Conservation (phyloP, 2,113 vertebrate genomes). For the Prolemur simus region DNA sequence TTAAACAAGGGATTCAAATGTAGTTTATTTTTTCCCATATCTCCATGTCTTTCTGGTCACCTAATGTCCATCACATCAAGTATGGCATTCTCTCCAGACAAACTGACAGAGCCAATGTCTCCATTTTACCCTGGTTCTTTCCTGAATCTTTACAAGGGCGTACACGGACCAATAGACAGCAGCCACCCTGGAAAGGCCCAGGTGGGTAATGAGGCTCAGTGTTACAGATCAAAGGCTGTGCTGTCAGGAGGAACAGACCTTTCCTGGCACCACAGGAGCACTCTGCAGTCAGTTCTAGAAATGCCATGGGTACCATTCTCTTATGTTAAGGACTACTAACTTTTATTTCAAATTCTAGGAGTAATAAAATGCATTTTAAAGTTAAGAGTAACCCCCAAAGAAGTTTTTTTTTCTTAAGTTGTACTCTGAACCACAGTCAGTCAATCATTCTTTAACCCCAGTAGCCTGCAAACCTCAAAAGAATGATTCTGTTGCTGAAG, state of each 20-base stretch:
- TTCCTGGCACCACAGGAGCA: background rate
- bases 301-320: constrained; percentile 54
- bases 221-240: constrained; percentile 29
- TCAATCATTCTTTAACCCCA: background rate
- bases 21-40: background rate
- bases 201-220: background rate
- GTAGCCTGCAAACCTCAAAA: background rate
- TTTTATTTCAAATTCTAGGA: constrained; percentile 40
- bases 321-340: constrained; percentile 29
- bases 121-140: background rate
- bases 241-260: background rate
- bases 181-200: constrained; percentile 20
- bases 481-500: background rate
- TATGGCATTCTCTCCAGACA: background rate
- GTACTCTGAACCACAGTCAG: background rate
- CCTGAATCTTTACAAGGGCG: background rate
- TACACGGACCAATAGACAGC: background rate
- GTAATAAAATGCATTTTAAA: constrained; percentile 52
- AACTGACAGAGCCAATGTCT: background rate
- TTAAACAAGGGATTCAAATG: background rate
- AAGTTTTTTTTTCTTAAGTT: background rate
- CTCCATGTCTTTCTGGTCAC: background rate
- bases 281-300: background rate
- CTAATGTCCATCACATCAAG: background rate
- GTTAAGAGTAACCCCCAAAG: constrained; percentile 26